Conservation (phyloP, 1,140 invertebrate species). For the Caenorhabditis latens region DNA sequence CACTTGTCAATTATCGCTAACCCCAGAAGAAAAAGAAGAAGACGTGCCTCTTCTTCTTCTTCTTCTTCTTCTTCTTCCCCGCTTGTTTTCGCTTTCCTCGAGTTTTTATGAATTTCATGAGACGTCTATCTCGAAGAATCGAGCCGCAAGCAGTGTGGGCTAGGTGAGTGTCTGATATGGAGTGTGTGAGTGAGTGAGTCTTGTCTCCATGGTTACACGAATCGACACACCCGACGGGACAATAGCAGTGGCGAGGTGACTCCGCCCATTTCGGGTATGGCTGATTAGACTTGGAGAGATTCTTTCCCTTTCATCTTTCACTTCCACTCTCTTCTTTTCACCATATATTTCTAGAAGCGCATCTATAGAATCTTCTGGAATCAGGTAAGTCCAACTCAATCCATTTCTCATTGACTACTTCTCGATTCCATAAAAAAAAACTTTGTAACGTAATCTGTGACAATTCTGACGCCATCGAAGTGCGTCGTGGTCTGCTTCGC, state of each 20-base stretch:
- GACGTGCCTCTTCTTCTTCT: neutral
- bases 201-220: neutral
- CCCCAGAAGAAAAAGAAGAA: no score
- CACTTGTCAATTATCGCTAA: no score
- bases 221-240: neutral
- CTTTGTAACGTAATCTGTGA: constrained; percentile 13
- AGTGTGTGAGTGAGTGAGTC: neutral
- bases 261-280: constrained; percentile 29
- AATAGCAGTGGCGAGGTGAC: constrained; percentile 10
- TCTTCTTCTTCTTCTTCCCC: neutral
- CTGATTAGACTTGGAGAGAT: constrained; percentile 9
- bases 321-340: neutral
- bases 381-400: neutral
- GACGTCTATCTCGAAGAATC: no score
- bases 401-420: no score
- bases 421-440: neutral
- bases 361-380: neutral
- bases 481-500: neutral
- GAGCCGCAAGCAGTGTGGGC: neutral
- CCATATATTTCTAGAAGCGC: neutral
- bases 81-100: constrained; percentile 1
- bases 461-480: constrained; percentile 31
- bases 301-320: neutral
- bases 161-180: neutral
- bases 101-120: no score